Percentiles rank a stretch among this genome's conserved stretches.
Evolutionary conservation across 2,113 vertebrate genomes (phyloP).

Genomic region (Actinemys pallida): DNA sequence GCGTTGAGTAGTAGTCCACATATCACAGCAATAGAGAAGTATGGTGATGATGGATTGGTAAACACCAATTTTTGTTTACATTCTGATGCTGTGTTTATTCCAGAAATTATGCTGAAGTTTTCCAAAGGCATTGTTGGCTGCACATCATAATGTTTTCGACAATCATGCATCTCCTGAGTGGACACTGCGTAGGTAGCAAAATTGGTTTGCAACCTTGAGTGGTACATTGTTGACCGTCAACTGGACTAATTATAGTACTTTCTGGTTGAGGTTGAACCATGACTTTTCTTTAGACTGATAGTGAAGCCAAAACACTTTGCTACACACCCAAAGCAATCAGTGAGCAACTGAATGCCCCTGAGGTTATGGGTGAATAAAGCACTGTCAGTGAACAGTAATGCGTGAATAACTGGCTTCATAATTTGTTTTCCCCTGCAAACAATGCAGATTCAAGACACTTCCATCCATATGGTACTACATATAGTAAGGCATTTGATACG

Average conservation of each 20-base stretch:
- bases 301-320: not conserved
- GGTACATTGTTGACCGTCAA: not conserved
- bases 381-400: not conserved
- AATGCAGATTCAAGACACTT: not conserved
- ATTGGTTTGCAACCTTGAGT: not conserved
- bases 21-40: not conserved
- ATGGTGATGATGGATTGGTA: not conserved
- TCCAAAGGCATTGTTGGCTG: not conserved
- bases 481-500: too few relatives aligned
- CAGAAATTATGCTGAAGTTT: not conserved
- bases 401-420: not conserved
- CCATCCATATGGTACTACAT: not conserved
- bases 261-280: not conserved
- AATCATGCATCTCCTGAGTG: not conserved
- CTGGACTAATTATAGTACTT: not conserved
- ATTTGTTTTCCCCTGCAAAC: not conserved
- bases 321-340: not conserved
- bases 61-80: not conserved
- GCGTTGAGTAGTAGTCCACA: not conserved
- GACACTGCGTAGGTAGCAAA: not conserved
- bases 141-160: not conserved
- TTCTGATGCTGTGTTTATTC: not conserved
- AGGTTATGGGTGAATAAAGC: not conserved
- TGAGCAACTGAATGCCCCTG: not conserved
- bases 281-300: not conserved